Evolutionary conservation across 92 coral and sea anemone species (phyloP).

Genomic region (Epizoanthus illoricatus): DNA sequence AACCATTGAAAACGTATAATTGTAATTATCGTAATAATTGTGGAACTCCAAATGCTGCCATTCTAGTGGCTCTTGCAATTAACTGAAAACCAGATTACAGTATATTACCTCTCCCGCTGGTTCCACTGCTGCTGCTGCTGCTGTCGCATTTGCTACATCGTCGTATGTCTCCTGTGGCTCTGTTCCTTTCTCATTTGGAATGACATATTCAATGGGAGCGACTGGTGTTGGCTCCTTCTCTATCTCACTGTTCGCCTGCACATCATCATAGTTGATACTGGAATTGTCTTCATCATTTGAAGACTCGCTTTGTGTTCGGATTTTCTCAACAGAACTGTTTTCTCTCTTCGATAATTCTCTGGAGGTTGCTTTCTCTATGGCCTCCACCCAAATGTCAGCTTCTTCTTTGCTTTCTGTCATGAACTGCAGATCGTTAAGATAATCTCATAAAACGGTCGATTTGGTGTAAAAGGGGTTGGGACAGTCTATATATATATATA

Average conservation of each 20-base stretch:
- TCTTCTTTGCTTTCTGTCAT: constrained; percentile 64
- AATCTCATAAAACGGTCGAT: too few species aligned
- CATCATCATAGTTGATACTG: constrained; percentile 57
- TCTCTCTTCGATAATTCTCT: constrained; percentile 66
- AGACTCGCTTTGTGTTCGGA: constrained; percentile 48
- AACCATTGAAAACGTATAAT: too few species aligned
- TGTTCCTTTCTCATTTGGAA: not conserved
- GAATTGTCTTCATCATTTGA: constrained; percentile 67
- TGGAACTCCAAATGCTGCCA: too few species aligned
- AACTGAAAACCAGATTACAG: not conserved
- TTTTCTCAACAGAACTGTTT: constrained; percentile 41
- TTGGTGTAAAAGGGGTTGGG: too few species aligned
- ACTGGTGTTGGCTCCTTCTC: constrained; percentile 17
- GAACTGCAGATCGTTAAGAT: constrained; percentile 56
- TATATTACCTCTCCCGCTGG: not conserved
- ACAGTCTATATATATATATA: too few species aligned
- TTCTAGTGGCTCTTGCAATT: too few species aligned
- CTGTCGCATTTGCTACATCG: constrained; percentile 17
- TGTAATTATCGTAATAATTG: too few species aligned
- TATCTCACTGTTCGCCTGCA: constrained; percentile 15
- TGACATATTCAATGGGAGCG: constrained; percentile 15
- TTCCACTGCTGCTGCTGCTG: not conserved
- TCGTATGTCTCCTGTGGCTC: constrained; percentile 6
- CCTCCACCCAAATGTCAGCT: constrained; percentile 64
- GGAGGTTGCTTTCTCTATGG: constrained; percentile 58